Evolutionary conservation across 2,888 invertebrate genomes (phyloP).

Genomic region (Dioctria rufipes): DNA sequence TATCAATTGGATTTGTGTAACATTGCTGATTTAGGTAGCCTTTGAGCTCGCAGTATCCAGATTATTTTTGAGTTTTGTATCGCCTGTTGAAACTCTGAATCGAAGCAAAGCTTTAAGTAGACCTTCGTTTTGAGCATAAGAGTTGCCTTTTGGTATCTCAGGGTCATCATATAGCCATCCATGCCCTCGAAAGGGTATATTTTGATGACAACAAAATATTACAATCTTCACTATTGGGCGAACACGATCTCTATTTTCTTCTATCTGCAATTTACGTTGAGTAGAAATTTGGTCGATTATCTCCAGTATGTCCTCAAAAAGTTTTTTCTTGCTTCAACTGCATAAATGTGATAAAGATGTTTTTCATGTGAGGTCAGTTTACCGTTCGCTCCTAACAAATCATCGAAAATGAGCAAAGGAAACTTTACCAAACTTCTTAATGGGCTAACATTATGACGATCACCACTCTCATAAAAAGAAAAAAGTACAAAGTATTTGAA

Average conservation of each 20-base stretch:
- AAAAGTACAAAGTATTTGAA: neutral
- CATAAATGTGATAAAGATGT: neutral
- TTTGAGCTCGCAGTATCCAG: neutral
- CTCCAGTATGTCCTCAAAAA: neutral
- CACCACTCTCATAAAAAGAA: neutral
- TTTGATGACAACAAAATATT: neutral
- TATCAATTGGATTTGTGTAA: neutral
- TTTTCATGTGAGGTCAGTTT: neutral
- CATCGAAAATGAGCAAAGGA: neutral
- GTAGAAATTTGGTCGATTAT: neutral
- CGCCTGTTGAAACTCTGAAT: no score
- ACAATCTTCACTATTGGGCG: neutral
- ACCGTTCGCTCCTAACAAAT: neutral
- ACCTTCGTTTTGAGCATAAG: neutral
- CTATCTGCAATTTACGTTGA: neutral
- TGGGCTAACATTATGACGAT: no score
- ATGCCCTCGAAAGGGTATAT: neutral
- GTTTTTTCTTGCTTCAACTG: slow-evolving; percentile 2
- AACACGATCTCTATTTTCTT: neutral
- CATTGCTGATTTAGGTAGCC: neutral
- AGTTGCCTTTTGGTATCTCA: neutral
- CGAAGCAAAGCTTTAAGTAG: no score
- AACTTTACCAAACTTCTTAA: neutral
- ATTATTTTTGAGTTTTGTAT: no score
- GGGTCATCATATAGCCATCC: neutral